phyloP scores from a whole-genome alignment of 2,113 vertebrate species.

The Labrus mixtus region DNA sequence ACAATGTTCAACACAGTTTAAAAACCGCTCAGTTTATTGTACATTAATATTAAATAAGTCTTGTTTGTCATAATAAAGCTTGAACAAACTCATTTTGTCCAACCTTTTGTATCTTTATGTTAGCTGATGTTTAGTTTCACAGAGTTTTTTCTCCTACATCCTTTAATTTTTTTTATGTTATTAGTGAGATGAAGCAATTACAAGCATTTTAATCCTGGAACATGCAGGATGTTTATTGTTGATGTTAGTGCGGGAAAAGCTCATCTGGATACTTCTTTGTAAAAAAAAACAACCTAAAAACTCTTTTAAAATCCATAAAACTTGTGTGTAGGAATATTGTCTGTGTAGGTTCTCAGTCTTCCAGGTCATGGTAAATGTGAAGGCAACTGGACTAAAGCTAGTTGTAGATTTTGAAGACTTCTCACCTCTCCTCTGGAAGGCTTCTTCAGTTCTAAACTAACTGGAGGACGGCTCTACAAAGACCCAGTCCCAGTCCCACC shows the following conservation, averaged over 20 bases:
- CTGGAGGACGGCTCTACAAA: no score
- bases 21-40: background rate
- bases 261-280: no score
- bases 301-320: background rate
- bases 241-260: background rate
- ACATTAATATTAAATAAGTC: background rate
- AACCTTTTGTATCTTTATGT: no score
- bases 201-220: background rate
- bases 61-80: slow-evolving; percentile 29
- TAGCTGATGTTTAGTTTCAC: background rate
- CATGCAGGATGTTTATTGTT: background rate
- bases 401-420: no score
- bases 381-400: no score
- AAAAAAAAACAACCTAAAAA: no score
- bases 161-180: background rate
- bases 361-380: no score
- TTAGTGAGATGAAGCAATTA: background rate
- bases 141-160: background rate
- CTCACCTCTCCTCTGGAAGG: no score
- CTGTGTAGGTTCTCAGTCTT: no score
- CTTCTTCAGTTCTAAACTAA: no score
- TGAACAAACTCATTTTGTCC: background rate
- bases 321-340: no score
- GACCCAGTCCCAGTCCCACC: no score
- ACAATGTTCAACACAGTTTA: background rate